A percentile compares a stretch with the other conserved stretches of the same genome.
phyloP scores from a whole-genome alignment of 2,797 vertebrate genomes.

The Rhinogobio ventralis region DNA sequence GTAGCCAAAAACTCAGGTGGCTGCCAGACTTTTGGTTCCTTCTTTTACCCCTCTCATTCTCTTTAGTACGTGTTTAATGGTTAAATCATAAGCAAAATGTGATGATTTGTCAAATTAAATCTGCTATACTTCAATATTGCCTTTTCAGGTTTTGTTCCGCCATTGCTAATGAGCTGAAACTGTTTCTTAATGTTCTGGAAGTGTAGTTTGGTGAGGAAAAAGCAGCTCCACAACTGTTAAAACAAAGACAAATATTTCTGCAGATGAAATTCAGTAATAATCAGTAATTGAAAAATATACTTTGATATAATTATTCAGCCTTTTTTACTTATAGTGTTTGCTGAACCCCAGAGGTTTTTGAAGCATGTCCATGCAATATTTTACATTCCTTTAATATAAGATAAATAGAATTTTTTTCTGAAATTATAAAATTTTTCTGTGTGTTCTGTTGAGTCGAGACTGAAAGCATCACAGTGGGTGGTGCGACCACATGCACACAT shows the following conservation, averaged over 20 bases:
- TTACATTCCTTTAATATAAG: conserved; percentile 9
- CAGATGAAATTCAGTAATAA: conserved; percentile 21
- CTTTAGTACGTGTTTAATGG: conserved; percentile 39
- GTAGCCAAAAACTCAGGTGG: conserved; percentile 24
- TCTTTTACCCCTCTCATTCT: conserved; percentile 14
- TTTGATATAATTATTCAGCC: conserved; percentile 5
- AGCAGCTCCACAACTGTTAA: conserved; percentile 44
- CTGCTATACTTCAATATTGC: not conserved
- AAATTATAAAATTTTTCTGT: conserved; percentile 8
- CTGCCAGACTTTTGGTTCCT: conserved; percentile 42
- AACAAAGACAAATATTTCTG: conserved; percentile 40
- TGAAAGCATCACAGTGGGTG: conserved; percentile 33
- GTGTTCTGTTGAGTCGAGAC: not conserved
- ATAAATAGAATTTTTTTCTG: not conserved
- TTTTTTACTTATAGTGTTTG: not conserved
- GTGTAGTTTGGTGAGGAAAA: conserved; percentile 19
- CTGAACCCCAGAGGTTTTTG: not conserved
- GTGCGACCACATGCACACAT: conserved; percentile 7
- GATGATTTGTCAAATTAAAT: conserved; percentile 11
- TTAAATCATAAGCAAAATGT: conserved; percentile 26
- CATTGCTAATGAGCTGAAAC: conserved; percentile 44
- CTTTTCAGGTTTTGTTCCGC: conserved; percentile 22
- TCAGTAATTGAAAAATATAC: not conserved
- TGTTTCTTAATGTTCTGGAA: conserved; percentile 42
- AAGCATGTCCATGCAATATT: conserved; percentile 8